Base-by-base conservation (phyloP, 2,113 vertebrate genomes). In the Pachycephala philippinensis region DNA sequence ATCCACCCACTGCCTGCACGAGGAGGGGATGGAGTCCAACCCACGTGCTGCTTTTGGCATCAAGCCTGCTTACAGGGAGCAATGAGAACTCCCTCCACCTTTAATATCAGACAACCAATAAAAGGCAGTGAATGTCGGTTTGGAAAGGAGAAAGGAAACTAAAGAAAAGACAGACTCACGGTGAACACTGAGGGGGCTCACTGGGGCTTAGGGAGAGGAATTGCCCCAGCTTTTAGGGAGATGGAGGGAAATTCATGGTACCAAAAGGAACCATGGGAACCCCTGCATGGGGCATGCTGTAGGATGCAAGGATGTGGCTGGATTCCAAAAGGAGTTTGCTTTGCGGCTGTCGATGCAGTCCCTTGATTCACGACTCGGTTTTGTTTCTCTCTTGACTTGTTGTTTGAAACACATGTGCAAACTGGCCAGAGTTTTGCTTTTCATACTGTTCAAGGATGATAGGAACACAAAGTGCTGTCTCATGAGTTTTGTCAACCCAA, bases 381-480 rank as follows among this genome's bases (percentile, higher is more conserved):
- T 93, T 94, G 72, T 94, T 94, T 93, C 86, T 95, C 64, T 90
- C 95, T 89, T 21, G 3, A 72, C 93, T 93, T 85, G 44, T 69
- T 82, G 61, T 70, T 96, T 87, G 93, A 91, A 97, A 83, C 94
- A 96, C 90, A 95, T 95, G 89, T 94, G 86, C 89, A 94, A 85
- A 95, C 95, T 97, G 95, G 92, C 84, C 94, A 47, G 84, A 92
- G 72, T 66, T 75, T 92, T 90, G 40, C 84, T 93, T 95, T 69
- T 89, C 59, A 3, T 74, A 92, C 72, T 84, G 75, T 64, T 93
- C 72, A 70, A 93, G 87, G 78, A 78, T 84, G 49, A 79, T 95
- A 97, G 89, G 87, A 49, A 23, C 60, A 56, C 71, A 87, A 96
- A 97, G 68, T 69, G 90, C 95, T 93, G 97, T 93, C 92, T 97